Conservation (phyloP, 2,888 invertebrate genomes). For the Mesochorus sp. region DNA sequence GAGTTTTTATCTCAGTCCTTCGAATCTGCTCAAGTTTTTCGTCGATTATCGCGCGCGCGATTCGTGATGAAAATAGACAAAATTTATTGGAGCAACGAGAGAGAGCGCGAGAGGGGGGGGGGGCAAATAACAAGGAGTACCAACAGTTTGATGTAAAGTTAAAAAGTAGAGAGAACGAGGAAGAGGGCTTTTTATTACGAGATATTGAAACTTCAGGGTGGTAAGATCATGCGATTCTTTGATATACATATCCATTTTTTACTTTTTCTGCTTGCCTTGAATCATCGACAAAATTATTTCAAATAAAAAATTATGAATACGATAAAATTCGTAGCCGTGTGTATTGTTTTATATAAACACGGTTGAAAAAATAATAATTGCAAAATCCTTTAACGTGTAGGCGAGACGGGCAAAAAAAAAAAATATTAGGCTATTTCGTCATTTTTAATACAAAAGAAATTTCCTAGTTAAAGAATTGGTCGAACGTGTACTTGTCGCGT, state of each 20-base stretch:
- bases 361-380: conserved; percentile 30
- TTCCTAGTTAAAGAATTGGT: conserved; percentile 48
- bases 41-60: conserved; percentile 28
- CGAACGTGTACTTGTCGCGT: conserved; percentile 32
- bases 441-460: conserved; percentile 53
- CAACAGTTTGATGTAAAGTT: no score
- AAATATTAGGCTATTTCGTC: conserved; percentile 49
- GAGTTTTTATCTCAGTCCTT: conserved; percentile 42
- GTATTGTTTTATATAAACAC: conserved; percentile 43
- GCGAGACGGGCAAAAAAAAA: conserved; percentile 22
- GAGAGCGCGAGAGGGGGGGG: no score
- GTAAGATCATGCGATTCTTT: conserved; percentile 56
- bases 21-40: conserved; percentile 26
- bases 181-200: conserved; percentile 34
- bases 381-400: conserved; percentile 33
- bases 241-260: conserved; percentile 64
- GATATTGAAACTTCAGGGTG: conserved; percentile 31
- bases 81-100: conserved; percentile 5
- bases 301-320: conserved; percentile 12
- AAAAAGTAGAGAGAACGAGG: conserved; percentile 5
- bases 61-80: background rate
- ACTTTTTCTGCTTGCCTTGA: conserved; percentile 61
- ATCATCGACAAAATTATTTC: conserved; percentile 48
- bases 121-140: no score
- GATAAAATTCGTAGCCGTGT: conserved; percentile 23